Evolutionary conservation across 2,888 invertebrate species (phyloP), one percentile per base, ranked within the genome.

Genomic region (Melieria omissa): DNA sequence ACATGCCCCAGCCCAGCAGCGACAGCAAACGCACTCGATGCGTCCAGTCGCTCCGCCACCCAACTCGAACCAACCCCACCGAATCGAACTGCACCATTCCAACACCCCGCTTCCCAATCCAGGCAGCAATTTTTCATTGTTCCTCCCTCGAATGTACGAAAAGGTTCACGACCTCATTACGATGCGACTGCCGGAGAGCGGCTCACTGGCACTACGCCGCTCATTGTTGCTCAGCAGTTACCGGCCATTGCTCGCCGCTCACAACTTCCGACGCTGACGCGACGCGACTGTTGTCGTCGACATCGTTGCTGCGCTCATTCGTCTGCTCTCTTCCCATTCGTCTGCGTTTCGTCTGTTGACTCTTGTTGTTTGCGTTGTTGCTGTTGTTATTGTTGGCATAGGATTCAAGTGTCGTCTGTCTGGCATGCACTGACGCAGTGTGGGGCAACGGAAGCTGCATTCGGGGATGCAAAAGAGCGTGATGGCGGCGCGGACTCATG

Each of bases 161-260:
- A 75, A 84, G 84, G 84, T 84, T 80, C 81, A 84, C 84, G 84
- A 84, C 84, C 84, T 84, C 81, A 84, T 84, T 84, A 77, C 65
- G 71, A 60, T 73, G 74, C 77, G 75, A 60, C 62, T 72, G 65
- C 61, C 74, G 75, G 75, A 75, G 76, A 77, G 73, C 71, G 75
- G 73, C 49, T 70, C 63, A 44, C 60, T 60, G 67, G 42, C 61
- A 60, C 44, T 42, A 52, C 61, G 67, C 60, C 67, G 67, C 67
- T 61, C 60, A 49, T 58, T 52, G 60, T 67, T 67, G 44, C 60
- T 67, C 73, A 69, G 74, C 77, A 76, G 73, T 77, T 76, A 70
- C 58, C 41, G 49, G 16, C 44, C 52, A 49, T 52, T 42, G 67
- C 67, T 67, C 67, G 60, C 60, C 67, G 67, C 67, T 60, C 45